Conservation (phyloP, 2,888 invertebrate species). For the Trachelus iudaicus region DNA sequence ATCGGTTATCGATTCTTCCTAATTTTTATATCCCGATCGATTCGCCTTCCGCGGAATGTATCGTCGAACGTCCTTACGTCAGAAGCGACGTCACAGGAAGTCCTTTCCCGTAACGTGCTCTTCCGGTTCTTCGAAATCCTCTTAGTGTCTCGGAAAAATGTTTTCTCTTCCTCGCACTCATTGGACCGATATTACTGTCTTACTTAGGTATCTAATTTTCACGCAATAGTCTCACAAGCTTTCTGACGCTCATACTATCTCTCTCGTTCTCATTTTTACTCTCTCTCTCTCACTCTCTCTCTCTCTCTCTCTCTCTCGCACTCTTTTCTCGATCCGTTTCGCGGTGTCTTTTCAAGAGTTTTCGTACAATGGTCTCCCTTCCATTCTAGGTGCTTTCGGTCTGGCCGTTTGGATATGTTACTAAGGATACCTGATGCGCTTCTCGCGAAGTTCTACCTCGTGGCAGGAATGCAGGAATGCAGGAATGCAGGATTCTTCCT, state of each 20-base stretch:
- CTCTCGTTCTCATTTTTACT: slow-evolving; percentile 14
- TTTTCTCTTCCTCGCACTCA: not conserved
- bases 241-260: slow-evolving; percentile 5
- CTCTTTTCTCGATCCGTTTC: not conserved
- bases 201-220: not conserved
- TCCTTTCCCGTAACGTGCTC: not conserved
- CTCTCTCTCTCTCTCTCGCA: slow-evolving; percentile 37
- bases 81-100: not conserved
- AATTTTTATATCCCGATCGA: not conserved
- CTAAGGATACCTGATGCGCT: slow-evolving; percentile 60
- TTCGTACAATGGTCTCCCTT: not conserved
- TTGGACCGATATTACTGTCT: not conserved
- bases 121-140: not conserved
- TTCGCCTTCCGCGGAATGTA: not conserved
- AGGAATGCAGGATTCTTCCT: slow-evolving; percentile 16
- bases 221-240: not conserved
- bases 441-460: slow-evolving; percentile 43
- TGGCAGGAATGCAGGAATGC: slow-evolving; percentile 12
- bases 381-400: slow-evolving; percentile 11
- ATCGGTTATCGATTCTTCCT: not conserved
- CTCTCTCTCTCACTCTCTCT: slow-evolving; percentile 33
- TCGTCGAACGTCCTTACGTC: not conserved
- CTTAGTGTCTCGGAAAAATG: not conserved
- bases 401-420: slow-evolving; percentile 56
- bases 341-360: not conserved